Conservation (phyloP, 1,140 invertebrate genomes). For the Rhizoglyphus robini region DNA sequence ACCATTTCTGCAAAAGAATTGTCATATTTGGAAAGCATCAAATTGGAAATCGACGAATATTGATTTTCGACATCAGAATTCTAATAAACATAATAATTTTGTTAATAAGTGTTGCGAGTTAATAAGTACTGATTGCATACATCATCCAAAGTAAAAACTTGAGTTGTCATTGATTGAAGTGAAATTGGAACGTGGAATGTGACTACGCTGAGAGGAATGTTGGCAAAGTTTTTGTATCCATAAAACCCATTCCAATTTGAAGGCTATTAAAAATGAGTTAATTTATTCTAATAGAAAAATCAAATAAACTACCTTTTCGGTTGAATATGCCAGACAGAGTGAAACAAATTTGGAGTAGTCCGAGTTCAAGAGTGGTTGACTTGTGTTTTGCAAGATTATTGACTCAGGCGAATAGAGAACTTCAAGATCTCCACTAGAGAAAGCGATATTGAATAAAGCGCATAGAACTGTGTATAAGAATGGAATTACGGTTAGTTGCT, state of each 20-base stretch:
- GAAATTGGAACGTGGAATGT: neutral
- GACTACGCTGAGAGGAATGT: neutral
- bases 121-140: neutral
- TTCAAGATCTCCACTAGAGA: neutral
- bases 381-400: neutral
- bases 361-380: neutral
- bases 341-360: neutral
- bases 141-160: neutral
- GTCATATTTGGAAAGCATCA: neutral
- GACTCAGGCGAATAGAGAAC: neutral
- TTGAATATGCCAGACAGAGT: neutral
- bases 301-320: neutral
- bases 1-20: neutral
- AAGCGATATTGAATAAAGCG: neutral
- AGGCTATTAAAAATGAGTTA: neutral
- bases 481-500: too few species aligned
- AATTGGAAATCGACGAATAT: neutral
- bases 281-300: neutral
- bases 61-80: neutral
- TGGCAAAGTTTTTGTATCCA: neutral
- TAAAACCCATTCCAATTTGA: conserved; percentile 4
- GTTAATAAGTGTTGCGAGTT: neutral
- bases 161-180: neutral
- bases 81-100: neutral
- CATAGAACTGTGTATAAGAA: neutral